Percentiles rank a stretch among this genome's conserved stretches.
Evolutionary conservation across 2,888 invertebrate species (phyloP).

Genomic region (Tachina lurida): DNA sequence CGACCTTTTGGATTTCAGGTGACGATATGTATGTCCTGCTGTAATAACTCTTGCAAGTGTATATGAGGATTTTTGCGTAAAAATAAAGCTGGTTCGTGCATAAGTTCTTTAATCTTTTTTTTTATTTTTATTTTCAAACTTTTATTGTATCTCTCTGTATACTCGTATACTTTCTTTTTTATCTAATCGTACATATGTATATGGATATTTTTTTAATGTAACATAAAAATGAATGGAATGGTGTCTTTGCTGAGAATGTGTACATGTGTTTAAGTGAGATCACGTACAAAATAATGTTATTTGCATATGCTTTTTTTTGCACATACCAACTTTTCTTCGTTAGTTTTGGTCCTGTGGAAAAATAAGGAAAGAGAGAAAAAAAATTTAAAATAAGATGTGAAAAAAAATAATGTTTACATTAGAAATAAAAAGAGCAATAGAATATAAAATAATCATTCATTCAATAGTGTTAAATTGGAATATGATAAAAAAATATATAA

Average conservation of each 20-base stretch:
- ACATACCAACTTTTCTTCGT: slow-evolving; percentile 24
- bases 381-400: slow-evolving; percentile 5
- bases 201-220: neutral
- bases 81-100: slow-evolving; percentile 9
- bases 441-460: neutral
- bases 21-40: neutral
- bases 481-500: neutral
- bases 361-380: neutral
- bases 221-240: neutral
- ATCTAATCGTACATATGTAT: neutral
- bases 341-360: slow-evolving; percentile 13
- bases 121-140: neutral
- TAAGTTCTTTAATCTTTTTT: neutral
- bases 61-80: slow-evolving; percentile 8
- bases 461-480: neutral
- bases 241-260: slow-evolving; percentile 14
- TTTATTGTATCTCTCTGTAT: neutral
- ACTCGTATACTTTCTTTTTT: neutral
- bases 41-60: slow-evolving; percentile 6
- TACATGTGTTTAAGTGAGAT: slow-evolving; percentile 54
- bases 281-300: slow-evolving; percentile 62
- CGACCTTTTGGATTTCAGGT: no score
- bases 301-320: slow-evolving; percentile 49
- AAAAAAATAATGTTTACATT: neutral
- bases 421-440: neutral